A percentile compares a stretch with the other conserved stretches of the same genome.
Conservation (phyloP, 2,113 vertebrate species). For the Rissa tridactyla region DNA sequence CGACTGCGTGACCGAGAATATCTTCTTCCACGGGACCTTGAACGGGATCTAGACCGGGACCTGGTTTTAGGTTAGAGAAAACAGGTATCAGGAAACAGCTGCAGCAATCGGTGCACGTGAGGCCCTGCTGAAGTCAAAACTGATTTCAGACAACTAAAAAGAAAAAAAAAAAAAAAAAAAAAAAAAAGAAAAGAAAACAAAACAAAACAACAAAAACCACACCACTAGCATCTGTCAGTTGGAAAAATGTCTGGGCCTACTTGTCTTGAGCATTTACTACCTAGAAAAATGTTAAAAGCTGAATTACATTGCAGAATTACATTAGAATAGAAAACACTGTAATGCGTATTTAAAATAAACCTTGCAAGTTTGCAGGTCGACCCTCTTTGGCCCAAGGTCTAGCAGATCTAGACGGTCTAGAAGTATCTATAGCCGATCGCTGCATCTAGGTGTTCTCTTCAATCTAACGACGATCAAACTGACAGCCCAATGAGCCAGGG, state of each 20-base stretch:
- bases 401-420: constrained; percentile 93
- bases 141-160: constrained; percentile 62
- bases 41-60: constrained; percentile 72
- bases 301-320: constrained; percentile 83
- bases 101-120: background rate
- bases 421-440: constrained; percentile 94
- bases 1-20: constrained; percentile 78
- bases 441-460: constrained; percentile 94
- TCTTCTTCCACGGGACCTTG: too few relatives aligned
- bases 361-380: constrained; percentile 95
- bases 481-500: constrained; percentile 92
- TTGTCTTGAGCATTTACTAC: constrained; percentile 75
- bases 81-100: constrained; percentile 57
- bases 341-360: constrained; percentile 96
- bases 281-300: constrained; percentile 83
- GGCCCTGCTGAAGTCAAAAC: constrained; percentile 77
- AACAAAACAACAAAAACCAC: background rate
- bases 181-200: background rate
- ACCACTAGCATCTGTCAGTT: constrained; percentile 70
- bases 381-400: constrained; percentile 95
- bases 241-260: constrained; percentile 78
- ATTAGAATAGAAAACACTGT: constrained; percentile 84
- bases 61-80: constrained; percentile 75
- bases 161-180: background rate
- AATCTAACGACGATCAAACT: constrained; percentile 93